Conservation (phyloP, 2,113 vertebrate genomes). For the Phaethornis superciliosus region DNA sequence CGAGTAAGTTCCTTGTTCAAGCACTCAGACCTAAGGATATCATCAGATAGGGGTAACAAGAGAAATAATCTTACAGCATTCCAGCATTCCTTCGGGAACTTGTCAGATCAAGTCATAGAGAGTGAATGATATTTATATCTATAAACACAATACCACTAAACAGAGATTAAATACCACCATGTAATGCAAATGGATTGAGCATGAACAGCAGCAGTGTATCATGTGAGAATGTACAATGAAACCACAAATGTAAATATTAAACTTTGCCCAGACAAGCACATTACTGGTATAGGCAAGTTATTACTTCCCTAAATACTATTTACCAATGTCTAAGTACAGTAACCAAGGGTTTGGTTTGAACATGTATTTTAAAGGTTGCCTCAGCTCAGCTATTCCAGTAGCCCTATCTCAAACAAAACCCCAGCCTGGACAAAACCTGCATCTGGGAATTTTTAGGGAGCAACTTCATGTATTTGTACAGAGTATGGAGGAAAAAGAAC, state of each 20-base stretch:
- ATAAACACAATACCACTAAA: neutral
- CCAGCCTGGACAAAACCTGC: neutral
- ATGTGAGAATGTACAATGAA: neutral
- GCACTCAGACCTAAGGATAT: neutral
- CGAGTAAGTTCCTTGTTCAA: neutral
- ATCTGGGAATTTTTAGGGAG: constrained; percentile 9
- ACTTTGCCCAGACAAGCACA: constrained; percentile 34
- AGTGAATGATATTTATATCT: neutral
- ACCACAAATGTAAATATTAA: constrained; percentile 58
- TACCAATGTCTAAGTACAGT: constrained; percentile 35
- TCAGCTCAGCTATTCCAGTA: constrained; percentile 39
- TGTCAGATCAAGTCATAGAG: neutral
- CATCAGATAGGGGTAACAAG: neutral
- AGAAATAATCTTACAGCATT: neutral
- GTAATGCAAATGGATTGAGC: neutral
- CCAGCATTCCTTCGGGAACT: neutral
- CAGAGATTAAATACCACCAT: neutral
- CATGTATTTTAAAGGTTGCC: constrained; percentile 29
- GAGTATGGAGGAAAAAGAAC: neutral
- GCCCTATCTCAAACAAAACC: neutral
- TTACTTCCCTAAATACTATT: constrained; percentile 39
- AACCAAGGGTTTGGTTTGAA: constrained; percentile 51
- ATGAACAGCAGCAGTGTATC: neutral
- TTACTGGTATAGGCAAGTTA: constrained; percentile 23
- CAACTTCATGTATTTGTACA: neutral